phyloP scores from a whole-genome alignment of 2,113 vertebrate genomes.

The Actinemys pallida region DNA sequence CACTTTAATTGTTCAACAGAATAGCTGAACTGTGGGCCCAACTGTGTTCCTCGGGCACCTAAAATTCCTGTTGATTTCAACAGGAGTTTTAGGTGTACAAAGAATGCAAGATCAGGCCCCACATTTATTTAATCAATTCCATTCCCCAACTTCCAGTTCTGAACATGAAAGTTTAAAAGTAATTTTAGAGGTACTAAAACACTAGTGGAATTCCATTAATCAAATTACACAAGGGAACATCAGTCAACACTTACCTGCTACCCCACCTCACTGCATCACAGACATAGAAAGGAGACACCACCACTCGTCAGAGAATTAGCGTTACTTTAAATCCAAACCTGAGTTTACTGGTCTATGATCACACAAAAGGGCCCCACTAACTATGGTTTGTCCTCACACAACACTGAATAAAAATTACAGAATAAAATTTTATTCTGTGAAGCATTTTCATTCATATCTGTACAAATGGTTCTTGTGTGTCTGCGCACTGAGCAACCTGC shows the following conservation, averaged over 20 bases:
- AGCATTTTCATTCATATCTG: neutral
- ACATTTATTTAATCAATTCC: neutral
- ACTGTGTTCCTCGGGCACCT: neutral
- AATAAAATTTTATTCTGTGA: neutral
- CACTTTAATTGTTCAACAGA: neutral
- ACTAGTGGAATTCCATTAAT: neutral
- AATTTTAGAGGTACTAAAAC: neutral
- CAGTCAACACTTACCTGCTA: constrained; percentile 4
- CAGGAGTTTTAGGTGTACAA: neutral
- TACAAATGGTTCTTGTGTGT: neutral
- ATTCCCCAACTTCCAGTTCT: neutral
- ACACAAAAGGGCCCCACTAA: neutral
- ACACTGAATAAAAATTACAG: neutral
- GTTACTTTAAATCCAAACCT: neutral
- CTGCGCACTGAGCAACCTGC: neutral
- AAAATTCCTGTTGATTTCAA: neutral
- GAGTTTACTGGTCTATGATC: neutral
- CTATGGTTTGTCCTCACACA: neutral
- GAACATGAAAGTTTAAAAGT: neutral
- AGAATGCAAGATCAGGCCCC: neutral
- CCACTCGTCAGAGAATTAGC: neutral
- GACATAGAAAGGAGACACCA: neutral
- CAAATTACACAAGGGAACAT: neutral
- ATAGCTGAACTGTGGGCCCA: neutral
- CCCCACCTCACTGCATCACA: neutral